Base-by-base conservation (phyloP, 2,797 vertebrate species). In the Rhinophrynus dorsalis region DNA sequence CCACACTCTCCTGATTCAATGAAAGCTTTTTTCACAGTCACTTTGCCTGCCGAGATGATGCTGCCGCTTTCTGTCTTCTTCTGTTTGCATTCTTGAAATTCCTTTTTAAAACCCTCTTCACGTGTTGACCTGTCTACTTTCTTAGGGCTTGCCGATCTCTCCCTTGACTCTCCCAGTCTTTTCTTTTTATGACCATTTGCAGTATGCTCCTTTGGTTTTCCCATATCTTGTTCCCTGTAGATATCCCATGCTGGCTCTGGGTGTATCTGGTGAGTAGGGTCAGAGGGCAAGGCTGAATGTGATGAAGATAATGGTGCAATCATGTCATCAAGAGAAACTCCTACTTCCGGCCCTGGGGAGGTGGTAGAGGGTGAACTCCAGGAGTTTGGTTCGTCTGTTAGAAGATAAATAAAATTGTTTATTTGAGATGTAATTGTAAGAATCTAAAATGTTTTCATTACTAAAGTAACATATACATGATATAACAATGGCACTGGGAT, bases 301-400 rank as follows among this genome's bases (percentile, higher is more conserved):
- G 94, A 95, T 94, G 94, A 91, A 86, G 93, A 93, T 83, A 90
- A 94, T 92, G 94, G 83, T 87, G 90, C 86, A 86, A 94, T 88
- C 86, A 93, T 90, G 92, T 92, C 91, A 0, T 96, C 94, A 4
- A 88, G 89, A 84, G 90, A 86, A 83, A 89, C 85, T 83, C 92
- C 94, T 98, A 98, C 91, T 98, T 98, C 95, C 93, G 92, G 92
- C 95, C 92, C 91, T 95, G 97, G 89, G 94, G 94, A 88, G 94
- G 94, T 85, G 94, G 95, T 87, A 94, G 94, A 90, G 89, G 91
- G 90, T 92, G 90, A 77, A 81, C 95, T 96, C 96, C 96, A 94
- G 93, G 93, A 80, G 93, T 85, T 74, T 91, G 93, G 87, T 86
- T 94, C 95, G 94, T 98, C 97, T 98, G 92, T 81, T 83, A 83